Evolutionary conservation across 2,113 vertebrate genomes (phyloP), one percentile per base, ranked within the genome.

Genomic region (Urocitellus parryii): DNA sequence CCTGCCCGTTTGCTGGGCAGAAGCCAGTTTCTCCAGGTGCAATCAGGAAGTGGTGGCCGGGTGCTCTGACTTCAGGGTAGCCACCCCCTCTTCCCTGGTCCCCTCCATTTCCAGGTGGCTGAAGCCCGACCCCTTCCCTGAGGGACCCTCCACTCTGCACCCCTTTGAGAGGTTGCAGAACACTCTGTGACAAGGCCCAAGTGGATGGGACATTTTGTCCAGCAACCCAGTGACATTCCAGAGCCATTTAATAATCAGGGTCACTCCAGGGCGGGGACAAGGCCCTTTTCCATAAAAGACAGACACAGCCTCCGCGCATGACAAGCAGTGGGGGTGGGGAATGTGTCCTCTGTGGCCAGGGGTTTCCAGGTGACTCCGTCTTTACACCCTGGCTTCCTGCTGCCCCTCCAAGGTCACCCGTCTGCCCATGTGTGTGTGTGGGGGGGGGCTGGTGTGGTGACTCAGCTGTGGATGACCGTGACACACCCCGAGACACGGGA

Each of bases 211-310:
- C 1, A 0, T 32, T 45, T 72, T 32, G 17, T 39, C 34, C 1
- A 4, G 89, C 25, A 25, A 42, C 24, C 27, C 6, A 4, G 53
- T 53, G 94, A 89, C 86, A 12, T 74, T 78, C 61, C 51, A 7
- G 81, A 94, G 72, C n/a, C 86, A 24, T 13, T 92, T 61, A 53
- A 48, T 68, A 70, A 51, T 79, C 80, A 76, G 74, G 74, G 65
- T 22, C 17, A 45, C 27, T 37, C 39, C 77, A 25, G 12, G 25
- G 25, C 32, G 34, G 58, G 45, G 56, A 10, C 8, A 17, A n/a
- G 76, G 22, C 37, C 63, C 61, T 2, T 18, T 37, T 70, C 70
- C 8, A 4, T 39, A 1, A 24, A 11, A 70, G 45, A 51, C 42
- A 1, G 53, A 61, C 68, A 51, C 42, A 1, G 53, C 61, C 68